phyloP scores from a whole-genome alignment of 2,888 invertebrate species.

The Geotrupes spiniger region DNA sequence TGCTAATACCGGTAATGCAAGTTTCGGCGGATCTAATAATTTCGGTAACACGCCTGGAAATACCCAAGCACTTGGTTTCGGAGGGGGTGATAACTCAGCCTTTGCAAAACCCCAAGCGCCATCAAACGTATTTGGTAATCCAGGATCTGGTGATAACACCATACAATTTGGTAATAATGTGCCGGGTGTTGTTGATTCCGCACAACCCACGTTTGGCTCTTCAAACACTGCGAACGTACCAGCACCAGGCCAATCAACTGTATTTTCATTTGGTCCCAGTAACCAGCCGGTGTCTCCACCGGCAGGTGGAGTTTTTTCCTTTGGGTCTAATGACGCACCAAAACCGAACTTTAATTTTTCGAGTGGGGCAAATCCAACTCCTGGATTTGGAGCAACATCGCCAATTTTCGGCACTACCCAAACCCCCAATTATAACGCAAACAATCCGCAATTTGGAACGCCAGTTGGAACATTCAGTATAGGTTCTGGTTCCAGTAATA shows the following conservation, averaged over 20 bases:
- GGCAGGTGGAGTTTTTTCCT: conserved; percentile 8
- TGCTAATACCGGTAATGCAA: too few relatives aligned
- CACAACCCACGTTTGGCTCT: conserved; percentile 21
- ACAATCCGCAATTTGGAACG: conserved; percentile 28
- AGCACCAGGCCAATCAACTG: conserved; percentile 20
- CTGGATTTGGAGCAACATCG: conserved; percentile 26
- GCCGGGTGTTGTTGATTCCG: conserved; percentile 1
- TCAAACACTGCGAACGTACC: conserved; percentile 15
- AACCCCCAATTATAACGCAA: conserved; percentile 15
- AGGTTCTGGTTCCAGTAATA: conserved; percentile 49
- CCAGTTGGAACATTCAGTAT: conserved; percentile 50
- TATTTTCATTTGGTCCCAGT: conserved; percentile 27
- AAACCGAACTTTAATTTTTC: conserved; percentile 30
- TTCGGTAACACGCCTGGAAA: conserved; percentile 7
- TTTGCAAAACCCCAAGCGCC: conserved; percentile 16
- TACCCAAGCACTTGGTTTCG: conserved; percentile 8
- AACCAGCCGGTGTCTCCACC: neutral
- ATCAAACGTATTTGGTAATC: conserved; percentile 16
- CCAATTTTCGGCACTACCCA: conserved; percentile 23
- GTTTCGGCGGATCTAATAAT: too few relatives aligned
- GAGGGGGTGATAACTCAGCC: conserved; percentile 5
- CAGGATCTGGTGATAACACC: conserved; percentile 6
- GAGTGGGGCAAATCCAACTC: conserved; percentile 18
- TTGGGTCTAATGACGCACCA: conserved; percentile 17
- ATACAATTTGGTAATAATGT: conserved; percentile 8